Conservation (phyloP, 2,113 vertebrate species). For the Fulmarus glacialis region DNA sequence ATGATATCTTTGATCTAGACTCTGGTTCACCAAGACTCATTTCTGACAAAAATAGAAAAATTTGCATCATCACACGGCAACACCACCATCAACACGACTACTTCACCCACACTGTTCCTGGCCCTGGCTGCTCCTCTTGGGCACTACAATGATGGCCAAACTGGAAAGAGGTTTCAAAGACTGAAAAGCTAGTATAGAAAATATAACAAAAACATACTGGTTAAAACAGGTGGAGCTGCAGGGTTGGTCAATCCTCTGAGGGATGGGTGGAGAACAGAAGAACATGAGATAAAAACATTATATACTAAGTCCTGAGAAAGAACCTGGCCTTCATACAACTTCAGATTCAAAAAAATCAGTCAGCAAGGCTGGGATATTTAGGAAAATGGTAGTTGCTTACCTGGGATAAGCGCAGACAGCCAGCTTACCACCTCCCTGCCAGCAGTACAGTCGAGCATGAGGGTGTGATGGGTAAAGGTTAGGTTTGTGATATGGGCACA, state of each 20-base stretch:
- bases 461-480: not conserved
- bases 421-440: not conserved
- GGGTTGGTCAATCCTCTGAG: not conserved
- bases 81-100: not conserved
- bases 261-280: not conserved
- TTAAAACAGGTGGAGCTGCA: not conserved
- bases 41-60: constrained; percentile 12
- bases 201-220: not conserved
- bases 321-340: not conserved
- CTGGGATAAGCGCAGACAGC: not conserved
- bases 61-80: not conserved
- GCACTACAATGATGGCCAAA: not conserved
- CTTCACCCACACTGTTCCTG: not conserved
- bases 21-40: not conserved
- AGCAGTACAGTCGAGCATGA: accelerated
- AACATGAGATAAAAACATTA: not conserved
- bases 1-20: not conserved
- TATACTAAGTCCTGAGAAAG: not conserved
- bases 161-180: not conserved
- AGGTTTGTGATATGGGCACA: not conserved
- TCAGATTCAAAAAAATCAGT: not conserved
- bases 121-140: not conserved
- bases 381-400: not conserved
- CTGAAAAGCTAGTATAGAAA: not conserved
- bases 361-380: not conserved